Conservation (phyloP, 2,888 invertebrate genomes). For the Drosophila vallismaia region DNA sequence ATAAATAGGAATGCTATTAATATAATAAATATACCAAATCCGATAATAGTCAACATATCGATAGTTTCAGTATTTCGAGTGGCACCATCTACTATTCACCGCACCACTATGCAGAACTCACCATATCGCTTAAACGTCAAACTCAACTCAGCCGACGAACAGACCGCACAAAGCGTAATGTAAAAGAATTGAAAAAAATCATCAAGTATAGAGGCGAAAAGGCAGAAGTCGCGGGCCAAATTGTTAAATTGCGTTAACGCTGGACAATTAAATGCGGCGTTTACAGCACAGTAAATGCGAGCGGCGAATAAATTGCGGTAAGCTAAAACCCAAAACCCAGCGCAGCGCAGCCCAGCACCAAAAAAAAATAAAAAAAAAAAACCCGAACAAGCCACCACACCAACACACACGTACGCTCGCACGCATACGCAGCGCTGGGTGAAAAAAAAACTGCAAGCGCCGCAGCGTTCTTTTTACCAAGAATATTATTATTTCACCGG, state of each 20-base stretch:
- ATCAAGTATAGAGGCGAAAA: constrained; percentile 81
- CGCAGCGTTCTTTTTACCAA: constrained; percentile 56
- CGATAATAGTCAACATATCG: background rate
- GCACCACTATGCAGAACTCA: background rate
- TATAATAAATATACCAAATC: background rate
- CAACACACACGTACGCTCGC: constrained; percentile 24
- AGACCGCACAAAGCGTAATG: constrained; percentile 76
- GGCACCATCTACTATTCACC: background rate
- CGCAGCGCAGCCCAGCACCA: constrained; percentile 21
- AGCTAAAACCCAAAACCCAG: constrained; percentile 58
- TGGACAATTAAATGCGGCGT: constrained; percentile 35
- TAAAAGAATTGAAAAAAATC: constrained; percentile 76
- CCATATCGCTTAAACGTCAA: constrained; percentile 22
- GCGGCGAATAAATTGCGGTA: constrained; percentile 60
- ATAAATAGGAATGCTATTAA: no score
- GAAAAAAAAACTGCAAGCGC: constrained; percentile 67
- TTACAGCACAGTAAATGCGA: constrained; percentile 49
- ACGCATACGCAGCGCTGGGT: constrained; percentile 36
- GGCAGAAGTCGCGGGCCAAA: constrained; percentile 64
- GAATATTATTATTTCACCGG: constrained; percentile 2
- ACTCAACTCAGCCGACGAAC: constrained; percentile 73
- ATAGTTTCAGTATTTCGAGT: background rate
- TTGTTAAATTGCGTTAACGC: constrained; percentile 49
- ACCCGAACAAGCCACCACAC: constrained; percentile 1
- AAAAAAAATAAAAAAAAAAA: constrained; percentile 53